Evolutionary conservation across 2,888 invertebrate species (phyloP).

Genomic region (Trachelus tabidus): DNA sequence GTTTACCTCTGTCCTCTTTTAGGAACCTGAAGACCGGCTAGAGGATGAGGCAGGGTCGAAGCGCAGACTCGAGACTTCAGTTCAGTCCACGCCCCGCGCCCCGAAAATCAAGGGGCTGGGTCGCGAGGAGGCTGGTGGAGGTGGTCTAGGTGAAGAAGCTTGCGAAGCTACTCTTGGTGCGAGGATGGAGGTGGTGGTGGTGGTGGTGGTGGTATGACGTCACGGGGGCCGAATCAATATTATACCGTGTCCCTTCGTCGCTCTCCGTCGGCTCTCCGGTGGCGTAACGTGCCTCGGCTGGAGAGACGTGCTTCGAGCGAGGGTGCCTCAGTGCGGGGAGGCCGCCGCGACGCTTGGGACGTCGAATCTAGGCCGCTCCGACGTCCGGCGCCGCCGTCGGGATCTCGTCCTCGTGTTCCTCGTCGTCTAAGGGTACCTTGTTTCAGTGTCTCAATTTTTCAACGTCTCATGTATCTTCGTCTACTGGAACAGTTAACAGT

Average conservation of each 20-base stretch:
- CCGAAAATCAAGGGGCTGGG: constrained; percentile 39
- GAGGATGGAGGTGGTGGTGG: constrained; percentile 13
- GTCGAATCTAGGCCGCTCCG: constrained; percentile 50
- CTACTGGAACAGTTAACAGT: not conserved
- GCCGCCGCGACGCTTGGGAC: constrained; percentile 60
- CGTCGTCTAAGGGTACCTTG: not conserved
- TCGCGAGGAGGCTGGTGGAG: not conserved
- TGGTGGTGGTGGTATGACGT: constrained; percentile 38
- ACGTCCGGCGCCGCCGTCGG: constrained; percentile 43
- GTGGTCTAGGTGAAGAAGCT: not conserved
- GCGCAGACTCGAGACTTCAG: constrained; percentile 53
- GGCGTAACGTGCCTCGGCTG: constrained; percentile 44
- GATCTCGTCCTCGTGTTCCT: not conserved
- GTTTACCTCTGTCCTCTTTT: not conserved
- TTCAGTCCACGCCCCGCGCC: constrained; percentile 54
- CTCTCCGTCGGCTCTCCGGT: constrained; percentile 41
- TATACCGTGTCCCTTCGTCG: constrained; percentile 23
- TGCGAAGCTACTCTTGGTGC: constrained; percentile 31
- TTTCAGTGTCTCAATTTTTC: not conserved
- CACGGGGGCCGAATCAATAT: constrained; percentile 59
- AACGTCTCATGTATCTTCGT: not conserved
- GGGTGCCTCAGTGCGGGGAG: constrained; percentile 61
- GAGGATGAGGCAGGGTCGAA: constrained; percentile 6
- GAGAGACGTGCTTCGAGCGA: constrained; percentile 34
- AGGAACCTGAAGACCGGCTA: not conserved